Base-by-base conservation (phyloP, 2,888 invertebrate genomes). In the Ormyrus nitidulus region DNA sequence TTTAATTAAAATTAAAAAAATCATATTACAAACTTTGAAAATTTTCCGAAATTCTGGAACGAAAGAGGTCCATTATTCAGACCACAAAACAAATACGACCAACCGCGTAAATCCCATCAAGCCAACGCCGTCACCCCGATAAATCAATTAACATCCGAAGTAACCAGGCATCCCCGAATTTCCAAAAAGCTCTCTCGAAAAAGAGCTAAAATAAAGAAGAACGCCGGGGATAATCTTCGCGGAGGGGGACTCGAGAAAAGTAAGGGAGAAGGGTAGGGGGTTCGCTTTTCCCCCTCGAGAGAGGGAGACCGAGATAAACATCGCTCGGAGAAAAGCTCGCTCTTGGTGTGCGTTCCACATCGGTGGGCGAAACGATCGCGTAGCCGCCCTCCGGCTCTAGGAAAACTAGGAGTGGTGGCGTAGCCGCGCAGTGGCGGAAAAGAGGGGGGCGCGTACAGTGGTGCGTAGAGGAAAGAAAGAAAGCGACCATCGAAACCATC, bases 331-430 rank as follows among this genome's bases (percentile, higher is more conserved):
- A 34, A 34, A 34, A 34, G 34, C 34, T 34, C 34, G 34, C 34
- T 34, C 34, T 34, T 34, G 54, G 66, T 51, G 64, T 56, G 71
- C 34, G 77, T 34, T 34, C 34, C 34, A 34, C 34, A 34, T 77
- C 77, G 69, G 56, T 62, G 68, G 78, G 54, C 48, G 72, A 78
- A 56, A 65, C 58, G 53, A 56, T 56, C 62, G 72, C 80, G 82
- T 66, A 79, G 81, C 74, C 54, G 73, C 73, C 73, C 73, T 75
- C 66, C 58, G 65, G 75, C 75, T 58, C 9, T 49, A 58, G 64
- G 69, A 69, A 69, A 70, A 59, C 58, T 59, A 70, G 70, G 64
- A 73, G 73, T 64, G 53, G 72, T 72, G 56, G 62, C 73, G 64
- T 9, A 13, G 56, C n/a, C 9, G 62, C 8, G 49, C 9, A 46